phyloP scores from a whole-genome alignment of 1,140 invertebrate species.

The Drosophila nigromelanica region DNA sequence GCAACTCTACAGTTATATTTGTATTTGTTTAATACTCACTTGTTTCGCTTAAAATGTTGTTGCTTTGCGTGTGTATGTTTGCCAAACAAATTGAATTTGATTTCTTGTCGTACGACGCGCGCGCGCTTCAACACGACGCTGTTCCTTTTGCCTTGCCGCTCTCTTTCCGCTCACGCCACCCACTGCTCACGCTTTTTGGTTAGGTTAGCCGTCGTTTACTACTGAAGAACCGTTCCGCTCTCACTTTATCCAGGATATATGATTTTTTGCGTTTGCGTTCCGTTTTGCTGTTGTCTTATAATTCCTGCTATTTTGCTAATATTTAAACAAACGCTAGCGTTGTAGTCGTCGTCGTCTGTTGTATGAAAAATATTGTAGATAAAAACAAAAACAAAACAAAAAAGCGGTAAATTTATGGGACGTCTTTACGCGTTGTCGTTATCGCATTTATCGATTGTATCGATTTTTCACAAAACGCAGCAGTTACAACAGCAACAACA shows the following conservation, averaged over 20 bases:
- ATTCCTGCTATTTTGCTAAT: slow-evolving; percentile 45
- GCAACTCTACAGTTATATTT: slow-evolving; percentile 8
- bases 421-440: slow-evolving; percentile 31
- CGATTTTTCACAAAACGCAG: slow-evolving; percentile 55
- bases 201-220: not conserved
- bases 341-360: slow-evolving; percentile 27
- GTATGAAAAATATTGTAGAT: slow-evolving; percentile 40
- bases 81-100: slow-evolving; percentile 52
- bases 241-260: slow-evolving; percentile 40
- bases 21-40: slow-evolving; percentile 69
- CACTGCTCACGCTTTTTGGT: slow-evolving; percentile 22
- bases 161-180: slow-evolving; percentile 17
- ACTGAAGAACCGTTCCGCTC: slow-evolving; percentile 23
- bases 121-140: slow-evolving; percentile 68
- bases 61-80: slow-evolving; percentile 31
- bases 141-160: slow-evolving; percentile 14
- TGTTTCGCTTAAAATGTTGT: slow-evolving; percentile 56
- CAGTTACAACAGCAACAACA: slow-evolving; percentile 15
- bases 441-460: slow-evolving; percentile 70
- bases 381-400: slow-evolving; percentile 59
- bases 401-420: slow-evolving; percentile 42
- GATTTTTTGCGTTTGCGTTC: slow-evolving; percentile 14
- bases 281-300: slow-evolving; percentile 26
- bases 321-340: slow-evolving; percentile 52
- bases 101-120: slow-evolving; percentile 45